A percentile compares a stretch with the other conserved stretches of the same genome.
phyloP scores from a whole-genome alignment of 2,113 vertebrate species.

The Platichthys stellatus region DNA sequence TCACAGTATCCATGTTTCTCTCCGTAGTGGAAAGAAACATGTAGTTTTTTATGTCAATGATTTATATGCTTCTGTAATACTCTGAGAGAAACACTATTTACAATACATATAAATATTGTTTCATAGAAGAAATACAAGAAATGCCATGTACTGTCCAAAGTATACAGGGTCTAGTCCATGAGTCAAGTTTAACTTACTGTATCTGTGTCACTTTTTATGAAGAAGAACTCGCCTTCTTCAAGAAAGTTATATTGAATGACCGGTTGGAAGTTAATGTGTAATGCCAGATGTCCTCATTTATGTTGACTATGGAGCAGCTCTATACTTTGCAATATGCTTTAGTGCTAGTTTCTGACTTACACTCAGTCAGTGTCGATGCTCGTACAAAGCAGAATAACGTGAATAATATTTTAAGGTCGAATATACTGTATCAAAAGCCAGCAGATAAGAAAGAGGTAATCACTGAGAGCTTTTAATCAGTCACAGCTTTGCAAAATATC shows the following conservation, averaged over 20 bases:
- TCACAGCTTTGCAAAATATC: background rate
- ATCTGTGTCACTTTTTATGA: background rate
- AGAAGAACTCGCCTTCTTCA: background rate
- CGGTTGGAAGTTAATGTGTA: background rate
- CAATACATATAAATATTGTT: background rate
- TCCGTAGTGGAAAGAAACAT: no score
- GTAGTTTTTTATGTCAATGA: background rate
- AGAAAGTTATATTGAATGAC: no score
- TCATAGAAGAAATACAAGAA: background rate
- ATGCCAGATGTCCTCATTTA: background rate
- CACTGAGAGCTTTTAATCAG: background rate
- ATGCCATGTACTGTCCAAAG: background rate
- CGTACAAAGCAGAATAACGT: background rate
- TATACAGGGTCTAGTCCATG: background rate
- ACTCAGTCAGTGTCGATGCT: background rate
- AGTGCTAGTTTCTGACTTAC: background rate
- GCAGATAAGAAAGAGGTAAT: slow-evolving; percentile 3
- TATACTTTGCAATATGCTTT: background rate
- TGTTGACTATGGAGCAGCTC: background rate
- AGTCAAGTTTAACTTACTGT: background rate
- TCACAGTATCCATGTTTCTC: slow-evolving; percentile 5
- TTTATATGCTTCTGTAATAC: background rate
- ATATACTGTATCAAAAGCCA: background rate
- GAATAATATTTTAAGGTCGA: background rate
- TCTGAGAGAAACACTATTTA: background rate